phyloP scores from a whole-genome alignment of 2,113 vertebrate species.

The Nothocercus julius region DNA sequence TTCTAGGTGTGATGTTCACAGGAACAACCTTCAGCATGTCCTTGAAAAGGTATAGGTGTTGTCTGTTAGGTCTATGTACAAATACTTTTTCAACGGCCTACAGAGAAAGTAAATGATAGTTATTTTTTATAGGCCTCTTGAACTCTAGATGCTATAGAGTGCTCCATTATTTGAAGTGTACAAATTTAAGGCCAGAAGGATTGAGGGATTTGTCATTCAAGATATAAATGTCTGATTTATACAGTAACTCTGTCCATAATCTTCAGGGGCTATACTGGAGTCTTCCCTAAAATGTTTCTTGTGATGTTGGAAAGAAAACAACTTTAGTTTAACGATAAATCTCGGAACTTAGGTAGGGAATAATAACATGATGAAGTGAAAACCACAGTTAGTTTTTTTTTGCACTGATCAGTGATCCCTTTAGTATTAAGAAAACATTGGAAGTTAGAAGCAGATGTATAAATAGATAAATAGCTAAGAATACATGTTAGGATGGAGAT shows the following conservation, averaged over 20 bases:
- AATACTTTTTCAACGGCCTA: background rate
- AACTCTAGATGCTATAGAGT: background rate
- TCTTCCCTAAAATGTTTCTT: background rate
- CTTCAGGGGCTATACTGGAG: background rate
- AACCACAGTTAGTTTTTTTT: accelerated
- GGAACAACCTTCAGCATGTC: background rate
- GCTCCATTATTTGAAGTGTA: background rate
- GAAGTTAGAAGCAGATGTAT: background rate
- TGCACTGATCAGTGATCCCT: background rate
- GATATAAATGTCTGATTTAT: background rate
- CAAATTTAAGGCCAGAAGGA: background rate
- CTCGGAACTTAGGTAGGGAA: background rate
- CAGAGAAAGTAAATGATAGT: background rate
- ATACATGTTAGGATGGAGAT: background rate
- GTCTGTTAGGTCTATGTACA: background rate
- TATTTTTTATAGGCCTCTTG: background rate
- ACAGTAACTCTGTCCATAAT: background rate
- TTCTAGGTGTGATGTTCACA: background rate
- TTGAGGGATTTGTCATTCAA: background rate
- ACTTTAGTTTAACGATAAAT: background rate
- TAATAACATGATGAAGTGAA: background rate
- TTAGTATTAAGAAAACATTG: background rate
- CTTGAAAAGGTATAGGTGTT: background rate
- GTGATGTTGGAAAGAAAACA: background rate
- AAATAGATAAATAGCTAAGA: background rate